Conservation (phyloP, 2,888 invertebrate species). For the Nemoura dubitans region DNA sequence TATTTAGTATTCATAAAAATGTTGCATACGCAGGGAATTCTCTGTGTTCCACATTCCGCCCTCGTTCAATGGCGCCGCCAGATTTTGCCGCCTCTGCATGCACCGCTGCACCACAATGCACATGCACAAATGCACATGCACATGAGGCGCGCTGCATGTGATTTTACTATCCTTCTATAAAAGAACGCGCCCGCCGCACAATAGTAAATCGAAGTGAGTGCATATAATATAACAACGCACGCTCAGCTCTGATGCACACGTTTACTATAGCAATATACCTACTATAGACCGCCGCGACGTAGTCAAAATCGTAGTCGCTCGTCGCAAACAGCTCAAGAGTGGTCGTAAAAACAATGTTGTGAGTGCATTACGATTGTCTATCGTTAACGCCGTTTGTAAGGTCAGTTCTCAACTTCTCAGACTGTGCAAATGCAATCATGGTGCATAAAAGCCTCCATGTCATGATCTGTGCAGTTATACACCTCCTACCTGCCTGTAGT, state of each 20-base stretch:
- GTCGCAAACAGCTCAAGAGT: background rate
- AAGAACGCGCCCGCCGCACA: background rate
- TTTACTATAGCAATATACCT: background rate
- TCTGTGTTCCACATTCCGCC: background rate
- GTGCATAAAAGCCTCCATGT: background rate
- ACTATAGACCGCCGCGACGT: background rate
- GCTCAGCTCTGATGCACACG: background rate
- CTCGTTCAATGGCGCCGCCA: background rate
- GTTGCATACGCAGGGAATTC: background rate
- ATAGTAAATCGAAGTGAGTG: background rate
- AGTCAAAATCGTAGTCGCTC: too few species aligned
- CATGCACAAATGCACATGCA: background rate
- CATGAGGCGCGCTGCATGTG: background rate
- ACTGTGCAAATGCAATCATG: background rate
- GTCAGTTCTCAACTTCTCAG: background rate
- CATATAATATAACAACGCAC: background rate
- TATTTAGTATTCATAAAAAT: constrained; percentile 12
- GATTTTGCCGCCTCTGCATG: background rate
- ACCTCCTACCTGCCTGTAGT: too few species aligned
- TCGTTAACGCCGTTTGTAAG: background rate
- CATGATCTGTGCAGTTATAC: background rate
- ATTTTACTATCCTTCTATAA: background rate
- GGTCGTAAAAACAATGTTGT: background rate
- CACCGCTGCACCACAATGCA: background rate
- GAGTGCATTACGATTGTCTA: background rate